Percentiles rank a stretch among this genome's conserved stretches.
These are phyloP conservation scores for Andrena dorsata DNA, from an alignment of 2,888 invertebrate species.

Conservation along the genomic window DNA sequence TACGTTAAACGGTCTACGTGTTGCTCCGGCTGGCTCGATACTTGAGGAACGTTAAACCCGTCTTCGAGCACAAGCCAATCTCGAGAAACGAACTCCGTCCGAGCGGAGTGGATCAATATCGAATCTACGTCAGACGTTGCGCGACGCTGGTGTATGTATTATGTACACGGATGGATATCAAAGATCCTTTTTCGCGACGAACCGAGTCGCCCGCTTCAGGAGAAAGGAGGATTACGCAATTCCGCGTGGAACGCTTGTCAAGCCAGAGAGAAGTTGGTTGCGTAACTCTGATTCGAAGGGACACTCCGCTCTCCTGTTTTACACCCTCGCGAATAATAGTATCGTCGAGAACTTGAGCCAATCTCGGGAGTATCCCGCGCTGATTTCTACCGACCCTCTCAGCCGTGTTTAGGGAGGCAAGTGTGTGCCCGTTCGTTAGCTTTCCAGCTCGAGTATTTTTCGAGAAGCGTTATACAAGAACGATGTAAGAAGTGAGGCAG, in stretches of 20 bases:
- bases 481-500: too few species aligned
- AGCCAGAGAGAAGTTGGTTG: constrained; percentile 11
- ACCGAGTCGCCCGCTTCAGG: not conserved
- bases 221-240: constrained; percentile 15
- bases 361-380: too few species aligned
- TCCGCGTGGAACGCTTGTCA: constrained; percentile 1
- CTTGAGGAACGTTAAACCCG: not conserved
- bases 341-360: not conserved
- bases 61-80: not conserved
- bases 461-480: too few species aligned
- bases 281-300: not conserved
- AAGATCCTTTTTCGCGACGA: not conserved
- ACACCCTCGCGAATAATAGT: not conserved
- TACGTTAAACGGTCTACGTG: constrained; percentile 66
- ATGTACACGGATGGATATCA: not conserved
- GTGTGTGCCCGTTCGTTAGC: too few species aligned
- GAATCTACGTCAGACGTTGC: not conserved
- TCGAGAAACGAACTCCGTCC: too few species aligned
- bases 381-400: too few species aligned
- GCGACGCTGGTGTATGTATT: not conserved
- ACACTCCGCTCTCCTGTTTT: not conserved
- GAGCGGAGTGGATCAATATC: not conserved
- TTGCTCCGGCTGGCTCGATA: constrained; percentile 53
- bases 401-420: too few species aligned
- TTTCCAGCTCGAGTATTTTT: too few species aligned